These are phyloP conservation scores for Donacobius atricapilla DNA, from an alignment of 2,113 vertebrate genomes.

Conservation along the genomic window DNA sequence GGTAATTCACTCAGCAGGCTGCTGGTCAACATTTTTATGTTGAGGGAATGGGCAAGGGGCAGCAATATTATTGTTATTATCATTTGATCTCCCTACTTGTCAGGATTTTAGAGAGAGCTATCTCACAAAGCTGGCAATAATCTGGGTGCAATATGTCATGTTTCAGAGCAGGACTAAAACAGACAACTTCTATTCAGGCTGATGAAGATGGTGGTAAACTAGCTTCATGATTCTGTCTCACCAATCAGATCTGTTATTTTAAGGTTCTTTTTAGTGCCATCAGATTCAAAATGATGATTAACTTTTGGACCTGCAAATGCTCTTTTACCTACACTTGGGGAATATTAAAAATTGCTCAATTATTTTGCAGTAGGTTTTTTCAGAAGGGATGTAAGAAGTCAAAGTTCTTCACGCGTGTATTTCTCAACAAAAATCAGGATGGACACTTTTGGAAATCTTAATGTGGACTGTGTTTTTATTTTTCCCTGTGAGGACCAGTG, in stretches of 20 bases:
- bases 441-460: neutral
- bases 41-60: neutral
- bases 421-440: neutral
- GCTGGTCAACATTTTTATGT: neutral
- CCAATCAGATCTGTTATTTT: neutral
- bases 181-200: neutral
- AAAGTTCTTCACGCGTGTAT: neutral
- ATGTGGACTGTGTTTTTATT: fast-evolving
- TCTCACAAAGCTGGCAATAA: neutral
- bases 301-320: neutral
- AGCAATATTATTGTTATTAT: neutral
- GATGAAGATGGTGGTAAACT: neutral
- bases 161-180: neutral
- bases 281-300: neutral
- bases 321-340: neutral
- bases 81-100: neutral
- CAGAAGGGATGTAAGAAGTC: neutral
- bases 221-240: neutral
- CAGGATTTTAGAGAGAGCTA: neutral
- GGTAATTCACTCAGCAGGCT: neutral
- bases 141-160: neutral
- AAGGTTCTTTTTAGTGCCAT: neutral
- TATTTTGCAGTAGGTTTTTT: neutral
- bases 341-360: neutral
- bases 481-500: neutral